Evolutionary conservation across 2,888 invertebrate species (phyloP).

Genomic region (Geophilus truncorum): DNA sequence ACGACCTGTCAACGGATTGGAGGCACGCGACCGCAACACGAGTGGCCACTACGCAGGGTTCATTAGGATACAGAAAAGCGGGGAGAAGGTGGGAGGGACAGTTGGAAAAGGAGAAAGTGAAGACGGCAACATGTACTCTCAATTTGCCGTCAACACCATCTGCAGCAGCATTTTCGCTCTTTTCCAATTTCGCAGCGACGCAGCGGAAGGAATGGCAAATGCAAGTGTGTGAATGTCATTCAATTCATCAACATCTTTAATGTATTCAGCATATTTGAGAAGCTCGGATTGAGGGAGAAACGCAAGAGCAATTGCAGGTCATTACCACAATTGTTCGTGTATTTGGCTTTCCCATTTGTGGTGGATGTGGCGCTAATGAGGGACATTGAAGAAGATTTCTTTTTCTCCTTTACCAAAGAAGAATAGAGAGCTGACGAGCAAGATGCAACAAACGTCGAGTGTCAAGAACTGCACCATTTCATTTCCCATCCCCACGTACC

Average conservation of each 20-base stretch:
- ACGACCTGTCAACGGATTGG: constrained; percentile 4
- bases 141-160: constrained; percentile 4
- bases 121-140: not conserved
- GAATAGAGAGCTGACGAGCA: not conserved
- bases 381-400: not conserved
- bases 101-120: not conserved
- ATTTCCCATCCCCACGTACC: not conserved
- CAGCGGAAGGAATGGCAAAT: not conserved
- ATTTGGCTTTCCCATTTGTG: not conserved
- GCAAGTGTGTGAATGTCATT: not conserved
- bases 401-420: not conserved
- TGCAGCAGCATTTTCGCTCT: not conserved
- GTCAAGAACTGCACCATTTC: not conserved
- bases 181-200: not conserved
- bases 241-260: not conserved
- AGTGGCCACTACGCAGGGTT: not conserved
- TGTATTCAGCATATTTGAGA: not conserved
- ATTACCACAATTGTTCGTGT: constrained; percentile 2
- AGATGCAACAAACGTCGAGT: not conserved
- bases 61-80: not conserved
- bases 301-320: not conserved
- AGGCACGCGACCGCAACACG: not conserved
- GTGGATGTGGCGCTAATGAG: not conserved
- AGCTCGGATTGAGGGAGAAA: not conserved
- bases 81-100: not conserved